Percentiles rank a stretch among this genome's conserved stretches.
These are phyloP conservation scores for Triplophysa dalaica DNA, from an alignment of 2,113 vertebrate species.

Conservation along the genomic window DNA sequence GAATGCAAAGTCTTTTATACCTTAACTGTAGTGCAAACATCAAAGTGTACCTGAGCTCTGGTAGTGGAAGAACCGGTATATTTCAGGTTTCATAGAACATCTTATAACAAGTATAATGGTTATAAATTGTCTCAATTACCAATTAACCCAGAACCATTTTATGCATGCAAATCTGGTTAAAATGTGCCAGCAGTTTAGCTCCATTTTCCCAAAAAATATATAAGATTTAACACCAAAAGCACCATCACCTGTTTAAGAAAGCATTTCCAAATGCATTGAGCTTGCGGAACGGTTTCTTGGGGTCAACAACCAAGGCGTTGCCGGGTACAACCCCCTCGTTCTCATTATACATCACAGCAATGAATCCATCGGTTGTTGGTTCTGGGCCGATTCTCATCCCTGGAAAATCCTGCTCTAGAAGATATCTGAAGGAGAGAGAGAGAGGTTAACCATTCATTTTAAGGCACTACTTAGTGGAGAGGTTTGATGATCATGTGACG, in stretches of 20 bases:
- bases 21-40: constrained; percentile 1
- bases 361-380: constrained; percentile 95
- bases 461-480: not conserved
- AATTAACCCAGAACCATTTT: not conserved
- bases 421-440: constrained; percentile 73
- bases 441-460: constrained; percentile 29
- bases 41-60: not conserved
- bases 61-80: not conserved
- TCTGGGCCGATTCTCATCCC: constrained; percentile 97
- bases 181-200: no score
- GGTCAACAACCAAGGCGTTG: constrained; percentile 94
- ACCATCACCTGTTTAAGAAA: constrained; percentile 89
- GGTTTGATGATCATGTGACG: not conserved
- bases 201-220: no score
- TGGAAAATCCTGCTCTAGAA: constrained; percentile 94
- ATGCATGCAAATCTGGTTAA: no score
- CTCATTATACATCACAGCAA: constrained; percentile 95
- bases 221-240: not conserved
- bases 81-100: not conserved
- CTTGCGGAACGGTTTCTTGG: constrained; percentile 94
- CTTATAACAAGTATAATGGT: not conserved
- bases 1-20: not conserved
- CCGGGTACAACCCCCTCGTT: constrained; percentile 89
- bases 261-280: constrained; percentile 94
- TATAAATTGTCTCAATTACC: not conserved